Evolutionary conservation across 92 coral and sea anemone species (phyloP).

Genomic region (Bergia puertoricense): DNA sequence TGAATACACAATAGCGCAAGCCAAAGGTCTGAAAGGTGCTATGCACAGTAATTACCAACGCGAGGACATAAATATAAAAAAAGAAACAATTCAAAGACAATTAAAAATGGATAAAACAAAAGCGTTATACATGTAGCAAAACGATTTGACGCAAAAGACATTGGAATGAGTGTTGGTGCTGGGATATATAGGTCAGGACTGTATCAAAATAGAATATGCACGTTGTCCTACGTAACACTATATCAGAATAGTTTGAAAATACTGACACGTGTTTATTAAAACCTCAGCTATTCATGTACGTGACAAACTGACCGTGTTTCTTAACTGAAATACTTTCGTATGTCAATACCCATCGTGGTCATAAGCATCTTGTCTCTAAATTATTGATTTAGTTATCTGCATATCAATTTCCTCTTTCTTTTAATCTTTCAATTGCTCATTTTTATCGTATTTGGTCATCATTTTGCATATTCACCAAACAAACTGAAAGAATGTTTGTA

Average conservation of each 20-base stretch:
- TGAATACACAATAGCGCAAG: background rate
- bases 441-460: background rate
- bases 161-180: background rate
- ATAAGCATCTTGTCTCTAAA: background rate
- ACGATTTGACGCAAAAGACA: conserved; percentile 19
- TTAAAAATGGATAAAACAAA: background rate
- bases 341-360: background rate
- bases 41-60: background rate
- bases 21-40: background rate
- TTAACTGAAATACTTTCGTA: conserved; percentile 2
- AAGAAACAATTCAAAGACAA: background rate
- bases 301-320: background rate
- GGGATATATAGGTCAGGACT: background rate
- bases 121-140: background rate
- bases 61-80: background rate
- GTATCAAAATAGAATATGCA: background rate
- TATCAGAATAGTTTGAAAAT: background rate
- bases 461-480: background rate
- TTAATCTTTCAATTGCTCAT: background rate
- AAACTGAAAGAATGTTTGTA: background rate
- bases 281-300: background rate
- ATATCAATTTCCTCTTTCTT: background rate
- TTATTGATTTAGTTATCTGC: background rate
- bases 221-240: conserved; percentile 5
- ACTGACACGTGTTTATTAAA: conserved; percentile 23